phyloP scores from a whole-genome alignment of 2,797 vertebrate genomes.

The Ispidina lecontei region DNA sequence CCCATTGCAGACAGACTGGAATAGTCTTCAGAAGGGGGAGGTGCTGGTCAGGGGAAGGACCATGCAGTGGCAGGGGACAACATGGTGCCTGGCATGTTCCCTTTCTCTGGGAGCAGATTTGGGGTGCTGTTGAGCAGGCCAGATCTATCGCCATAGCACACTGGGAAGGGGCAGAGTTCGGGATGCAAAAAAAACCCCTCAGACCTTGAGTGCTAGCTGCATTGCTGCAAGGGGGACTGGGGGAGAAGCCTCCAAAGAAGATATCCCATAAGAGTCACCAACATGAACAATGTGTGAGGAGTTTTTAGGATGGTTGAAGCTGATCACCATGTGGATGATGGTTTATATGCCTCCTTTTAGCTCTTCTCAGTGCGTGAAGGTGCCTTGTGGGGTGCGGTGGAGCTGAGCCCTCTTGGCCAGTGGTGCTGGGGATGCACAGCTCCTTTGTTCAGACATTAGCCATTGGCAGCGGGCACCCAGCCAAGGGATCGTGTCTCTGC shows the following conservation, averaged over 20 bases:
- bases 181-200: background rate
- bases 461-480: background rate
- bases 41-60: fast-evolving
- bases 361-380: background rate
- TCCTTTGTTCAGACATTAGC: background rate
- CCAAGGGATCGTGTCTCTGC: background rate
- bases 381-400: fast-evolving
- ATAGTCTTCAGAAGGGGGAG: background rate
- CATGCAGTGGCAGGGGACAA: background rate
- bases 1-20: background rate
- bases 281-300: background rate
- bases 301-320: background rate
- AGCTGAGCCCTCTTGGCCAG: background rate
- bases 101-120: background rate
- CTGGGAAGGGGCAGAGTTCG: background rate
- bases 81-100: fast-evolving
- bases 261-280: background rate
- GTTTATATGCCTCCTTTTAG: background rate
- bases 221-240: background rate
- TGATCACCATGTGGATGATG: fast-evolving
- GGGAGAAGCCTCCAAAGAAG: background rate
- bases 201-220: background rate
- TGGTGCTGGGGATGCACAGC: background rate
- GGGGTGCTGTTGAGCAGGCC: fast-evolving
- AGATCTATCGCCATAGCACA: fast-evolving